Evolutionary conservation across 2,888 invertebrate genomes (phyloP).

Genomic region (Galeruca laticollis): DNA sequence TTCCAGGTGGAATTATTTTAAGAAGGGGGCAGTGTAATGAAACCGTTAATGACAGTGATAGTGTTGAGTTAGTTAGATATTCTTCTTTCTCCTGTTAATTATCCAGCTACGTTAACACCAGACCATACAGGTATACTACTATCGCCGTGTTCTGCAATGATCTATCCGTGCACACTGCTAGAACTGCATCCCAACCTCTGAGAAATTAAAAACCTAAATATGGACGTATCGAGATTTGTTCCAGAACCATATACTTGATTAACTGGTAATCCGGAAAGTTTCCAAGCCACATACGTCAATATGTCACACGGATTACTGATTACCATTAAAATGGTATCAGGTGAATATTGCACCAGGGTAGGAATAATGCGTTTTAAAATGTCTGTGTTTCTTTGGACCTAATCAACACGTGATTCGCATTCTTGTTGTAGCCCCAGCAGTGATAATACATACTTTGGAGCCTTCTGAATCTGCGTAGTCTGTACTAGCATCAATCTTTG

Average conservation of each 20-base stretch:
- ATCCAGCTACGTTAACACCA: too few species aligned
- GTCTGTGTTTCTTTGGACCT: constrained; percentile 92
- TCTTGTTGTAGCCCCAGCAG: constrained; percentile 93
- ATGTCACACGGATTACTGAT: constrained; percentile 96
- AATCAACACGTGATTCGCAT: constrained; percentile 86
- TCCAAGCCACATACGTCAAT: constrained; percentile 95
- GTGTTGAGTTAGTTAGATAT: too few species aligned
- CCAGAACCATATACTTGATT: constrained; percentile 91
- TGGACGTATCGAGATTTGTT: constrained; percentile 91
- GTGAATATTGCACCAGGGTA: constrained; percentile 83
- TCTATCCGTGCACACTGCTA: constrained; percentile 90
- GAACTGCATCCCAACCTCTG: constrained; percentile 85
- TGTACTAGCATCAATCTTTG: constrained; percentile 81
- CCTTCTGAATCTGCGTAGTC: constrained; percentile 84
- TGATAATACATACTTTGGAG: constrained; percentile 88
- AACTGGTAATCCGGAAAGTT: constrained; percentile 88
- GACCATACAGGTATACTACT: too few species aligned
- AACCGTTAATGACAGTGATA: too few species aligned
- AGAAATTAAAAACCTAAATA: constrained; percentile 90
- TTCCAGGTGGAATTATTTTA: too few species aligned
- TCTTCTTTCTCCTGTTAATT: too few species aligned
- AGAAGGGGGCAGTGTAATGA: too few species aligned
- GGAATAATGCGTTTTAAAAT: constrained; percentile 90
- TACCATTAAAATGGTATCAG: constrained; percentile 85
- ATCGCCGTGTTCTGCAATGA: constrained; percentile 96